A percentile compares a stretch with the other conserved stretches of the same genome.
These are phyloP conservation scores for Pyxicephalus adspersus DNA, from an alignment of 2,113 vertebrate species.

Conservation along the genomic window DNA sequence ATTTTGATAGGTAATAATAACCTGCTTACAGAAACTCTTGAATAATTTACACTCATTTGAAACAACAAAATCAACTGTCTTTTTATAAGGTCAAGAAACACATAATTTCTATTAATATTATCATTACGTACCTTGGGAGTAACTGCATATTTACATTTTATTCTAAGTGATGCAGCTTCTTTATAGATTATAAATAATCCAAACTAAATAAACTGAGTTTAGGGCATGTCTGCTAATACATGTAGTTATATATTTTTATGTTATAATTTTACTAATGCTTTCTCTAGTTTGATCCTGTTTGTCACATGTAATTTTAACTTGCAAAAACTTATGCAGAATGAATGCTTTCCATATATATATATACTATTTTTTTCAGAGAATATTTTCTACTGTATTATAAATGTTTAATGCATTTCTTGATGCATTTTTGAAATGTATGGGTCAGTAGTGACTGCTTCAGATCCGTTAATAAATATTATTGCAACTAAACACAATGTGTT, in stretches of 20 bases:
- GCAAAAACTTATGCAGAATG: neutral
- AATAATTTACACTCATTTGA: constrained; percentile 71
- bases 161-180: constrained; percentile 52
- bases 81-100: constrained; percentile 67
- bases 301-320: neutral
- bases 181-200: constrained; percentile 41
- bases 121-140: constrained; percentile 49
- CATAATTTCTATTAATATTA: constrained; percentile 68
- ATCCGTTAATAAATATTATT: too few species aligned
- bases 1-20: constrained; percentile 70
- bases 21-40: constrained; percentile 65
- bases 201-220: constrained; percentile 6
- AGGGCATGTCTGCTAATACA: neutral
- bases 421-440: neutral
- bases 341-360: neutral
- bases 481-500: too few species aligned
- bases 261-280: neutral
- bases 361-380: neutral
- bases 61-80: constrained; percentile 65
- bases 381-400: neutral
- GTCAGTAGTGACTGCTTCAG: neutral
- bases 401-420: neutral
- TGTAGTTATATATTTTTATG: neutral
- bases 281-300: constrained; percentile 47
- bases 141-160: constrained; percentile 62